A percentile compares a stretch with the other conserved stretches of the same genome.
Conservation (phyloP, 1,140 invertebrate species). For the Hycleus cichorii region DNA sequence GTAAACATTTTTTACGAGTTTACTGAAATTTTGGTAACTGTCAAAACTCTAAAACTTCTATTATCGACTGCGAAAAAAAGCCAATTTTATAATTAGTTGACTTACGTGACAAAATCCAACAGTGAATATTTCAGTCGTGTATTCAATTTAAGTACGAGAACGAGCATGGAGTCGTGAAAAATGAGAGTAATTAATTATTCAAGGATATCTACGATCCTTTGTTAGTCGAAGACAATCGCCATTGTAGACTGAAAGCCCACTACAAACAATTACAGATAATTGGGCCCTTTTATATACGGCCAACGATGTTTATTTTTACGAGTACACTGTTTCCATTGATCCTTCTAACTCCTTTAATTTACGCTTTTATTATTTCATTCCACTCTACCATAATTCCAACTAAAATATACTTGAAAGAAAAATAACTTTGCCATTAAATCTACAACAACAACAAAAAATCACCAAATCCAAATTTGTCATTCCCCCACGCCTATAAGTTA, state of each 20-base stretch:
- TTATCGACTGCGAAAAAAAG: not conserved
- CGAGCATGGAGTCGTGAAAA: constrained; percentile 30
- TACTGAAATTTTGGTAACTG: not conserved
- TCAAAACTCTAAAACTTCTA: not conserved
- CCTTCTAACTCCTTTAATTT: not conserved
- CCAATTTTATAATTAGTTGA: not conserved
- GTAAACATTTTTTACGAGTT: constrained; percentile 13
- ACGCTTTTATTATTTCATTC: no score
- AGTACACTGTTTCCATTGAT: not conserved
- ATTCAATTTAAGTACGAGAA: constrained; percentile 12
- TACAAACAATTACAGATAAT: constrained; percentile 32
- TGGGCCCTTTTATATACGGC: constrained; percentile 22
- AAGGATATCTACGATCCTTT: constrained; percentile 28
- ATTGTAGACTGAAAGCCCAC: constrained; percentile 27
- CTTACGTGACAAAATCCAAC: constrained; percentile 16
- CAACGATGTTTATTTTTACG: constrained; percentile 14
- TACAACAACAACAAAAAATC: constrained; percentile 13
- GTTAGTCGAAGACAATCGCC: constrained; percentile 28
- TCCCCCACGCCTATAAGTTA: constrained; percentile 5
- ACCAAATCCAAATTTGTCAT: constrained; percentile 39
- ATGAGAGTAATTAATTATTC: constrained; percentile 34
- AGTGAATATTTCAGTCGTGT: constrained; percentile 2
- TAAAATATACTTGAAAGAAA: no score
- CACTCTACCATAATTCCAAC: no score
- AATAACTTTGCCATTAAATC: not conserved